These are phyloP conservation scores for Geodia barretti DNA, from an alignment of 37 sponge, comb jelly and placozoan species.

Conservation along the genomic window DNA sequence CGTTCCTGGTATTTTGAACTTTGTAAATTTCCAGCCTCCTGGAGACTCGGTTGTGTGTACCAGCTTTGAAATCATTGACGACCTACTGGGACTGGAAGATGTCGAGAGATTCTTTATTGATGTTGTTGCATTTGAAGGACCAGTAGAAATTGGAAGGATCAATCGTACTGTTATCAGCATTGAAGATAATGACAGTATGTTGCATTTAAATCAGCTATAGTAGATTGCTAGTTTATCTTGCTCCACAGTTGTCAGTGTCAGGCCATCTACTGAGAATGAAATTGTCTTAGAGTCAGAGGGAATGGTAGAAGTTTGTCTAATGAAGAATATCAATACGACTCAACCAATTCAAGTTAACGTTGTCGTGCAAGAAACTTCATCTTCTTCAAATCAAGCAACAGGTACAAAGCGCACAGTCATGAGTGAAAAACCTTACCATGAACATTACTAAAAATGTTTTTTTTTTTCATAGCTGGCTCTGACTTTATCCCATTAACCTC, in stretches of 20 bases:
- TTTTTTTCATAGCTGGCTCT: neutral
- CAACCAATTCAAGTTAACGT: neutral
- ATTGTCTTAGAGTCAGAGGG: neutral
- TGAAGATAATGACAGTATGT: neutral
- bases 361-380: neutral
- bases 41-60: neutral
- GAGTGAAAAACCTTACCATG: too few species aligned
- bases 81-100: neutral
- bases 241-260: neutral
- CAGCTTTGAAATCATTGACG: neutral
- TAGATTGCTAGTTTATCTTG: neutral
- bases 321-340: slow-evolving; percentile 17
- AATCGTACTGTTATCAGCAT: neutral
- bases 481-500: neutral
- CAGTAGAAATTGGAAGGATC: neutral
- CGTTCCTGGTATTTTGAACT: neutral
- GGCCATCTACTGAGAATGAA: neutral
- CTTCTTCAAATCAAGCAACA: neutral
- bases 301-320: slow-evolving; percentile 9
- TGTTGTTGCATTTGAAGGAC: neutral
- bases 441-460: too few species aligned
- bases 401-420: too few species aligned
- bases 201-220: too few species aligned
- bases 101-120: neutral
- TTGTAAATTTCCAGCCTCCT: neutral